Evolutionary conservation across 2,888 invertebrate genomes (phyloP), one percentile per base, ranked within the genome.

Genomic region (Sisyra nigra): DNA sequence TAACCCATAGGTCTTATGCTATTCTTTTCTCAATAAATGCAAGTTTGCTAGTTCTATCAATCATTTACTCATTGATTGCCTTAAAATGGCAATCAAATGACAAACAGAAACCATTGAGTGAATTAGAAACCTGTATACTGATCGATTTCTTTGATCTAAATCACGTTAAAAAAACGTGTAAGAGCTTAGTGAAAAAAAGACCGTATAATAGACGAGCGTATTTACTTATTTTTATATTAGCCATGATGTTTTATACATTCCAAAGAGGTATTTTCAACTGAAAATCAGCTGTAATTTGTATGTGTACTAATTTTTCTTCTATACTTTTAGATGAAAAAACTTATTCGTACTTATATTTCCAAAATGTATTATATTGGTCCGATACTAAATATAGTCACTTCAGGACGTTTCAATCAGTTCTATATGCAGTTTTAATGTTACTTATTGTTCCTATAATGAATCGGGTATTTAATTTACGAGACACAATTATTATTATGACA

Each of bases 201-300:
- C 54, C 63, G 0, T 65, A 69, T 4, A 68, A 72, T 46, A 63
- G 73, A 8, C 68, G 82, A 48, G 54, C 70, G 29, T 80, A 76
- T 49, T 58, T 87, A 3, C 70, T 77, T 60, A 63, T 84, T 31
- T 59, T 86, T n/a, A 68, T 87, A 9, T 52, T 78, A 8, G 72
- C 79, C 13, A 84, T 86, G 83, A 76, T 74, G 1, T 65, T 84
- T 40, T 87, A 86, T 52, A 82, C 84, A 40, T 86, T 85, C 56
- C 85, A 86, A 59, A 70, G 86, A 55, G 72, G 72, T 71, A 39
- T 40, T 15, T 31, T 2, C 8, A 34, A 15, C 45, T 35, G n/a
- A n/a, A n/a, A n/a, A n/a, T n/a, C n/a, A n/a, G n/a, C n/a, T n/a
- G n/a, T n/a, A n/a, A n/a, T n/a, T n/a, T n/a, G n/a, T n/a, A n/a